Conservation (phyloP, 2,797 vertebrate species). For the Acanthurus tractus region DNA sequence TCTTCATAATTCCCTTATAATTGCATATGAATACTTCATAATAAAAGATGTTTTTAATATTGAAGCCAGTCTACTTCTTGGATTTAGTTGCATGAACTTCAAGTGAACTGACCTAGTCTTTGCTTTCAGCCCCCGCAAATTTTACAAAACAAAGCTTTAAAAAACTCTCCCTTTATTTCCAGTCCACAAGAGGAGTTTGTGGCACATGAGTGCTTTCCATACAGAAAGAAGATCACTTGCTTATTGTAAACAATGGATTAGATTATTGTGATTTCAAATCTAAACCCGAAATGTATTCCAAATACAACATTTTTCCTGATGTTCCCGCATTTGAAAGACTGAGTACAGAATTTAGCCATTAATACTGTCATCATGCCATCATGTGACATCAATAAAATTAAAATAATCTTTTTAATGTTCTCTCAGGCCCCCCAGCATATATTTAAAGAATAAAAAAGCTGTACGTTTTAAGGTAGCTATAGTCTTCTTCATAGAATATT, state of each 20-base stretch:
- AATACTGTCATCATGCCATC: background rate
- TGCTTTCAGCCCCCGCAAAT: background rate
- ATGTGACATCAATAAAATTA: background rate
- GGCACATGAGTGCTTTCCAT: background rate
- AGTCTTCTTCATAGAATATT: too few species aligned
- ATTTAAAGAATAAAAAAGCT: too few species aligned
- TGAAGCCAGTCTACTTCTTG: background rate
- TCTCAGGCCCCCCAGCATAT: too few species aligned
- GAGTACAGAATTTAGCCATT: background rate
- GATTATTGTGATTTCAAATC: background rate
- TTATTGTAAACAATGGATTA: conserved; percentile 4
- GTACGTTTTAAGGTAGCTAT: too few species aligned
- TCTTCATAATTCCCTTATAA: conserved; percentile 6
- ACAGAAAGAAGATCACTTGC: background rate
- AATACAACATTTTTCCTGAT: background rate
- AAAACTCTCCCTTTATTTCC: conserved; percentile 7
- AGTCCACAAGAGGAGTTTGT: background rate
- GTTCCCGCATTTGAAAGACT: background rate
- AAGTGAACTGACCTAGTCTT: background rate
- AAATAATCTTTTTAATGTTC: too few species aligned
- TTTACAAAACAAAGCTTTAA: conserved; percentile 16
- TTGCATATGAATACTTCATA: background rate
- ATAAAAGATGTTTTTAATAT: background rate
- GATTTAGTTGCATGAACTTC: conserved; percentile 20
- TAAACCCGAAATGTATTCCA: background rate